Conservation (phyloP, 2,113 vertebrate species). For the Cyanoramphus novaezelandiae region DNA sequence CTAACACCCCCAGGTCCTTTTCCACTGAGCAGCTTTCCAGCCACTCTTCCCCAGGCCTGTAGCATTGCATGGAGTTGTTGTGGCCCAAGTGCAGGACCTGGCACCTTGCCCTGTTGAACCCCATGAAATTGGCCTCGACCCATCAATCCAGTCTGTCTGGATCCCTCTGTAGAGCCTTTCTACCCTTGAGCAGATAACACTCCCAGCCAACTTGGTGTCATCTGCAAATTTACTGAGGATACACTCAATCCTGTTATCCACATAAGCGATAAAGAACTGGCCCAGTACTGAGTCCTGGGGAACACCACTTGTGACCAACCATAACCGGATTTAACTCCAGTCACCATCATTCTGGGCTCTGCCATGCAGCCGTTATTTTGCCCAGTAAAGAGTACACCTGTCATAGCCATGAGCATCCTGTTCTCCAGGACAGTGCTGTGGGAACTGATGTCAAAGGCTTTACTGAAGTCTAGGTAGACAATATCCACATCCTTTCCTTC, state of each 20-base stretch:
- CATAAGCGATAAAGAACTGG: not conserved
- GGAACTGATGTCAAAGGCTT: not conserved
- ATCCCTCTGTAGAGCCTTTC: not conserved
- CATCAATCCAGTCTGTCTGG: not conserved
- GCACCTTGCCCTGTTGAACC: not conserved
- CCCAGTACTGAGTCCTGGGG: fast-evolving
- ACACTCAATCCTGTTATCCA: not conserved
- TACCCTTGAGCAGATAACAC: not conserved
- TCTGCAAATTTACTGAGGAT: not conserved
- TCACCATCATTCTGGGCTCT: fast-evolving
- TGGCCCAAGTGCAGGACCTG: not conserved
- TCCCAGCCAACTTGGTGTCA: not conserved
- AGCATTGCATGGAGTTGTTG: not conserved
- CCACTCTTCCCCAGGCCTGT: not conserved
- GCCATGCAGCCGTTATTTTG: no score
- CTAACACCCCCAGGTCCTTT: not conserved
- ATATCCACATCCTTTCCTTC: not conserved
- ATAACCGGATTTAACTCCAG: not conserved
- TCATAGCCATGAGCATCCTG: not conserved
- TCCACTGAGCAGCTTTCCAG: not conserved
- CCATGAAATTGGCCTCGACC: not conserved
- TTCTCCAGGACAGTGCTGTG: not conserved
- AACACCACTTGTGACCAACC: not conserved
- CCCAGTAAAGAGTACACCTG: no score
- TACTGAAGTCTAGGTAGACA: not conserved